Percentiles rank a stretch among this genome's conserved stretches.
These are phyloP conservation scores for Sphecodes monilicornis DNA, from an alignment of 2,888 invertebrate genomes.

Conservation along the genomic window DNA sequence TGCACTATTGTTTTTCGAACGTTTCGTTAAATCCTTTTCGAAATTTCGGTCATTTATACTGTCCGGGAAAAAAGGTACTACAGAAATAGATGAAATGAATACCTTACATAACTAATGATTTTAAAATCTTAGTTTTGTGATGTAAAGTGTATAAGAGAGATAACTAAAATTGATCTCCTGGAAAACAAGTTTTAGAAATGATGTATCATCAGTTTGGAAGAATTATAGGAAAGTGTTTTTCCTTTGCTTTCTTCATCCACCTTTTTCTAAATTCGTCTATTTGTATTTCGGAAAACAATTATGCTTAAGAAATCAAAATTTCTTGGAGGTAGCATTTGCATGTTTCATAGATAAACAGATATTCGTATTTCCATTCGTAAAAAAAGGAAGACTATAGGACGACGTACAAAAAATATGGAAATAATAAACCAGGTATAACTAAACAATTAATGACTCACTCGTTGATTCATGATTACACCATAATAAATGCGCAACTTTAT, in stretches of 20 bases:
- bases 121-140: slow-evolving; percentile 11
- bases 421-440: slow-evolving; percentile 2
- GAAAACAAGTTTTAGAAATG: slow-evolving; percentile 19
- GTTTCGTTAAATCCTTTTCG: slow-evolving; percentile 7
- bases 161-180: slow-evolving; percentile 9
- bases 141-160: slow-evolving; percentile 1
- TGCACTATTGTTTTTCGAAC: slow-evolving; percentile 19
- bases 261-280: slow-evolving; percentile 5
- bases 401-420: slow-evolving; percentile 23
- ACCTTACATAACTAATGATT: slow-evolving; percentile 3
- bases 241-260: slow-evolving; percentile 16
- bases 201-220: slow-evolving; percentile 29
- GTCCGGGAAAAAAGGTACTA: not conserved
- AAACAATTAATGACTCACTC: slow-evolving; percentile 13
- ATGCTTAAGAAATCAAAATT: slow-evolving; percentile 29
- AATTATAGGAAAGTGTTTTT: slow-evolving; percentile 29
- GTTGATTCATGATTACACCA: slow-evolving; percentile 6
- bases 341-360: slow-evolving; percentile 22
- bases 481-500: slow-evolving; percentile 7
- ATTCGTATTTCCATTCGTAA: slow-evolving; percentile 17
- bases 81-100: slow-evolving; percentile 15
- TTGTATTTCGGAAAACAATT: slow-evolving; percentile 18
- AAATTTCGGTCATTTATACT: slow-evolving; percentile 21
- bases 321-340: slow-evolving; percentile 46
- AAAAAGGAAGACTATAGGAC: slow-evolving; percentile 37